Conservation (phyloP, 2,113 vertebrate genomes). For the Ptilorrhoa leucosticta region DNA sequence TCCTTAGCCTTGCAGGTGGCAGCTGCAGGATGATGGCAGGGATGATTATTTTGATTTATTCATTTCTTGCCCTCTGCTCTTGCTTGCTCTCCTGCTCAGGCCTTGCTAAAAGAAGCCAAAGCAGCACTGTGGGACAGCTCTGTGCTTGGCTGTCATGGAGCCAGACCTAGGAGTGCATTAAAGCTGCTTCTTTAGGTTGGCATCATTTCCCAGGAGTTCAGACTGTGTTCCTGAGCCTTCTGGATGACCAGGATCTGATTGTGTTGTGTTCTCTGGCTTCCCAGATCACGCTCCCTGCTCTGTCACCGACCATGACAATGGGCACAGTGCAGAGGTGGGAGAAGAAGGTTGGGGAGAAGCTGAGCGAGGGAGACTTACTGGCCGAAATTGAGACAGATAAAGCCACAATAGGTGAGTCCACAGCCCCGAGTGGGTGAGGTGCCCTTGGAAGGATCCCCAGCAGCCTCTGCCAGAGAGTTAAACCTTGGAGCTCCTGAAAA, state of each 20-base stretch:
- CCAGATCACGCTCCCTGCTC: constrained; percentile 90
- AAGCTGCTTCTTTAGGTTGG: neutral
- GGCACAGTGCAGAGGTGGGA: constrained; percentile 98
- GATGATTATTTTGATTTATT: neutral
- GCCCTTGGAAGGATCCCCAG: neutral
- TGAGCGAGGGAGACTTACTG: constrained; percentile 92
- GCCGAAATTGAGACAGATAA: constrained; percentile 99
- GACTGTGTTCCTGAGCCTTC: neutral
- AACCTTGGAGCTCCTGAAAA: neutral
- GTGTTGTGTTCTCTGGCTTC: neutral
- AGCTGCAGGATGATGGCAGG: neutral
- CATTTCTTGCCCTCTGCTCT: neutral
- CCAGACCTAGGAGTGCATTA: neutral
- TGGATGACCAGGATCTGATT: neutral
- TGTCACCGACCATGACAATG: constrained; percentile 98
- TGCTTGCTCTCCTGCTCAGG: neutral
- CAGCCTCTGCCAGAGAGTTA: neutral
- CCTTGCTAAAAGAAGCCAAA: neutral
- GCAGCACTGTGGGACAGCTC: neutral
- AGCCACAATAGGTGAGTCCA: constrained; percentile 90
- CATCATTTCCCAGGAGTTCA: neutral
- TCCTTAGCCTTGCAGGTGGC: neutral
- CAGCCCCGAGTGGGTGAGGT: neutral
- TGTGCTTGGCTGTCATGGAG: neutral
- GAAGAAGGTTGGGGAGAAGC: constrained; percentile 97